phyloP scores from a whole-genome alignment of 2,113 vertebrate species.

The Colius striatus region DNA sequence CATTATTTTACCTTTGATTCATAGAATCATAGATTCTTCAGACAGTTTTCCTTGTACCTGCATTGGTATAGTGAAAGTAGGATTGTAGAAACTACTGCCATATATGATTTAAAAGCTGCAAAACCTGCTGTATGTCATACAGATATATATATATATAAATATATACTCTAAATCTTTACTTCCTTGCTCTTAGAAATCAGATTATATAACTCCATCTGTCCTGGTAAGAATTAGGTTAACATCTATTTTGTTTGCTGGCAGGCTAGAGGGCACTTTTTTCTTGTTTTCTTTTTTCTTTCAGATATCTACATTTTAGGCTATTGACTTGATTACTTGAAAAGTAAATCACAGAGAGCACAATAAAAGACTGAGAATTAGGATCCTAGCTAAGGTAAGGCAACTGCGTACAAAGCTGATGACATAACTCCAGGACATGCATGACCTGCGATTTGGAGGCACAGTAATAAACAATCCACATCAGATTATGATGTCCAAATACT shows the following conservation, averaged over 20 bases:
- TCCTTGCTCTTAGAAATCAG: conserved; percentile 16
- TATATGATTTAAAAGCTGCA: neutral
- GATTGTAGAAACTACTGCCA: neutral
- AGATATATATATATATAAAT: too few species aligned
- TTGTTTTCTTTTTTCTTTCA: neutral
- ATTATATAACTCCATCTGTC: conserved; percentile 7
- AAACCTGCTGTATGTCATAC: neutral
- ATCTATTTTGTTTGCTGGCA: neutral
- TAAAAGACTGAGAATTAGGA: neutral
- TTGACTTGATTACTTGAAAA: neutral
- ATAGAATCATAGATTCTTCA: neutral
- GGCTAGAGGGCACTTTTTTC: neutral
- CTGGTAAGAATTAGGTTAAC: conserved; percentile 15
- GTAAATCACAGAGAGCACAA: neutral
- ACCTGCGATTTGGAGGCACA: neutral
- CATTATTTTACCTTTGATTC: neutral
- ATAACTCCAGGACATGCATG: neutral
- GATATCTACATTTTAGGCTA: neutral
- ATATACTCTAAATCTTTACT: neutral
- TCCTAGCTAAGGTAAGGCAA: neutral
- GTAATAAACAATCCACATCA: neutral
- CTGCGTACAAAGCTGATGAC: neutral
- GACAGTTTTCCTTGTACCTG: neutral
- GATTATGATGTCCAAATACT: neutral
- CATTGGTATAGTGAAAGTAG: neutral